Conservation (phyloP, 2,888 invertebrate genomes). For the Julus scandinavius region DNA sequence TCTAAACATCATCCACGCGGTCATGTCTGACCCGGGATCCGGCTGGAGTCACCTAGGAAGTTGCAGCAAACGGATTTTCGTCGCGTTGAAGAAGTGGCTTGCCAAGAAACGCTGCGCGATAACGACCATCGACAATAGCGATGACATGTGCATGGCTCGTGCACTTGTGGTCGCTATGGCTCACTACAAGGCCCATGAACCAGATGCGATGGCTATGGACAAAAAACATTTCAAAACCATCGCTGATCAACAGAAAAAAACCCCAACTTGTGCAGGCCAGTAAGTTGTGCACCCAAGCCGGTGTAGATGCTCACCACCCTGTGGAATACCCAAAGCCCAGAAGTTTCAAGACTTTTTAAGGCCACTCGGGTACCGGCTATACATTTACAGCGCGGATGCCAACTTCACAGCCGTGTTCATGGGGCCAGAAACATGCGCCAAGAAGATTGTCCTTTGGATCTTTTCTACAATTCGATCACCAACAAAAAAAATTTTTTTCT, state of each 20-base stretch:
- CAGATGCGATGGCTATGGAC: no score
- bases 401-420: background rate
- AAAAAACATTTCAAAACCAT: no score
- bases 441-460: background rate
- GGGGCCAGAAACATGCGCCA: background rate
- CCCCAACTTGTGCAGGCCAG: no score
- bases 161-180: no score
- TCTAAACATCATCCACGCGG: background rate
- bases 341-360: background rate
- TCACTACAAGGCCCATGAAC: no score
- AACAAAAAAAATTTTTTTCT: background rate
- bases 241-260: no score
- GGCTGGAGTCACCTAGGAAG: background rate
- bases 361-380: background rate
- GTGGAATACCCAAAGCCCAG: no score
- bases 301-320: no score
- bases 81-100: background rate
- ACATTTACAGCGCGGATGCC: background rate
- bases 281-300: no score
- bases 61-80: background rate
- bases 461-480: no score
- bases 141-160: background rate
- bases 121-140: background rate
- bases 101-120: background rate
- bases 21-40: background rate